Conservation (phyloP, 2,888 invertebrate genomes). For the Ochlodes sylvanus region DNA sequence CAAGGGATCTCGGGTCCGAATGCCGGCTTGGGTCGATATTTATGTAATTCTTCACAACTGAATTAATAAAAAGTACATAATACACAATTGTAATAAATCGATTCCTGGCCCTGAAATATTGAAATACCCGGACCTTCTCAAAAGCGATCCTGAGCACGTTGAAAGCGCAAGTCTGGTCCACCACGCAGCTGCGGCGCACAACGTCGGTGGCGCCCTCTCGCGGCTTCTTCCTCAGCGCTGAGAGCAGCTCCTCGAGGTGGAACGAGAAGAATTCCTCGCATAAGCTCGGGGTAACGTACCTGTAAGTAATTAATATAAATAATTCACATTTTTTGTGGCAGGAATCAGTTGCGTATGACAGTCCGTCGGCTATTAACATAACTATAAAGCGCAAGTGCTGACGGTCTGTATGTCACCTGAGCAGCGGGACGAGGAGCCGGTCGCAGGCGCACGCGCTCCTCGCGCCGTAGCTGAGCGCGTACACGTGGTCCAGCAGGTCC, state of each 20-base stretch:
- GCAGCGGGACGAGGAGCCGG: constrained; percentile 59
- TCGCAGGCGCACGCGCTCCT: constrained; percentile 46
- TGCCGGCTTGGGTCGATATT: too few species aligned
- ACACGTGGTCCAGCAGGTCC: constrained; percentile 45
- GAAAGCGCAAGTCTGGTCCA: constrained; percentile 51
- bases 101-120: too few species aligned
- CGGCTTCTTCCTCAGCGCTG: constrained; percentile 45
- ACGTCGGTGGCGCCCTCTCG: constrained; percentile 41
- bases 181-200: constrained; percentile 48
- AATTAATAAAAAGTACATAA: too few species aligned
- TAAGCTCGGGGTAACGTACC: constrained; percentile 46
- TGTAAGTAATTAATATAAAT: background rate
- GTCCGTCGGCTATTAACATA: too few species aligned
- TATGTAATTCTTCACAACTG: too few species aligned
- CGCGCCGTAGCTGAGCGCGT: constrained; percentile 41
- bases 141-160: constrained; percentile 55
- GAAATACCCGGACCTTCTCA: constrained; percentile 57
- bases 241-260: constrained; percentile 48
- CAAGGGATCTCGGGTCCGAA: too few species aligned
- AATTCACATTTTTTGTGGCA: background rate
- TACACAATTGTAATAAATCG: too few species aligned
- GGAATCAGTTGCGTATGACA: too few species aligned
- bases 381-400: too few species aligned
- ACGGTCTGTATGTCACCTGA: too few species aligned
- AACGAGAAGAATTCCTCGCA: constrained; percentile 59